Base-by-base conservation (phyloP, 2,888 invertebrate species). In the Clistopyga incitator region DNA sequence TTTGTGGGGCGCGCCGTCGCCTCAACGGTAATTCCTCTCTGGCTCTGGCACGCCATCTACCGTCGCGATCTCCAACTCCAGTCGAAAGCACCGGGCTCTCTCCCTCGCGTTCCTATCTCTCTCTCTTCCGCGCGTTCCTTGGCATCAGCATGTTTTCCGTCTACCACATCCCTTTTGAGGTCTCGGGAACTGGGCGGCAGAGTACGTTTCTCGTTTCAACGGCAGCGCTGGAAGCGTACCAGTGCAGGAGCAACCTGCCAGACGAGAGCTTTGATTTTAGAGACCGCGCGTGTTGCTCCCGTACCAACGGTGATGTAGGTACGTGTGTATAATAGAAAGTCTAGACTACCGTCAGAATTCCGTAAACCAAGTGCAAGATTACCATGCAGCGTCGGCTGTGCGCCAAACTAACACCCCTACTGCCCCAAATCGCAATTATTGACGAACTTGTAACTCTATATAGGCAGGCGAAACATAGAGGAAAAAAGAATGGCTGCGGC, bases 21-120 rank as follows among this genome's bases (percentile, higher is more conserved):
- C 56, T 79, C 56, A 67, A 79, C 72, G 67, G 67, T 79, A 50
- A 79, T 68, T 79, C 34, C 72, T 50, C 79, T 72, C 79, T 65
- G 25, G 78, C 71, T 64, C 78, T 25, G 64, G 52, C 52, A 25
- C 72, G 78, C 61, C 72, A 67, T 79, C 56, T 52, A 15, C 15
- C 64, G 65, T 47, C 47, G 45, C 15, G 54, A 72, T 56, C 45
- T 72, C 78, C 64, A 52, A 52, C 34, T 64, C 61, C 50, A 20
- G 18, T 29, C 29, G 13, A 15, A 34, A 47, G 23, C 72, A 18
- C 13, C 18, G 25, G 10, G 18, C 72, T 34, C 38, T 11, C 42
- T 45, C 72, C 2, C n/a, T 34, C 59, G n/a, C 45, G n/a, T 3
- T 54, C 52, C 42, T 42, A 23, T 54, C 34, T 42, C 29, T 71